Conservation (phyloP, 2,797 vertebrate genomes). For the Acrossocheilus fasciatus region DNA sequence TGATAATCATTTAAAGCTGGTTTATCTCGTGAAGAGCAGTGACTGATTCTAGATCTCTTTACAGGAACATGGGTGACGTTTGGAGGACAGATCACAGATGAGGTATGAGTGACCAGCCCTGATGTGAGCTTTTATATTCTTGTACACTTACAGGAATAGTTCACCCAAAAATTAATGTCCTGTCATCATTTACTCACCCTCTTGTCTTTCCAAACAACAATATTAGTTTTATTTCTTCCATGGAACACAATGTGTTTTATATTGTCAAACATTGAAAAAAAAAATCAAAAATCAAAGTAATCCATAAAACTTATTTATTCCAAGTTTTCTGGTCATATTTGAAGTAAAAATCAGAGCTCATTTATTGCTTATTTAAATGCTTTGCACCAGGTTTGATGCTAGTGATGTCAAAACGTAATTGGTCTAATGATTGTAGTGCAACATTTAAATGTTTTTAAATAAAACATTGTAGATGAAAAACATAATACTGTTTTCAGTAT, state of each 20-base stretch:
- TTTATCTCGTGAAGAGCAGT: constrained; percentile 25
- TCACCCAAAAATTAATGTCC: neutral
- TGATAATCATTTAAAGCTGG: constrained; percentile 36
- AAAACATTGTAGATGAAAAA: neutral
- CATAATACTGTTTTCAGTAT: neutral
- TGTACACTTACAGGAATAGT: neutral
- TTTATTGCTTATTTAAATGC: too few species aligned
- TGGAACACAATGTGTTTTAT: neutral
- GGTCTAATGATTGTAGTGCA: too few species aligned
- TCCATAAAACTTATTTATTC: neutral
- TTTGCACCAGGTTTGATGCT: too few species aligned
- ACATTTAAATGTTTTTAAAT: neutral
- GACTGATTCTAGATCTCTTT: constrained; percentile 55
- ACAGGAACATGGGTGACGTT: constrained; percentile 99
- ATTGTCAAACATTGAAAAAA: neutral
- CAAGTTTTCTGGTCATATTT: neutral
- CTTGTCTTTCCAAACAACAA: neutral
- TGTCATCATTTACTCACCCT: neutral
- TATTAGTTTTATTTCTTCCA: neutral
- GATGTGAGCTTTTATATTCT: neutral
- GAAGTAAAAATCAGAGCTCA: neutral
- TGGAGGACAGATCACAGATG: constrained; percentile 97
- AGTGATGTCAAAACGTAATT: neutral
- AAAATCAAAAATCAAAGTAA: neutral
- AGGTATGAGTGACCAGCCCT: constrained; percentile 80